phyloP scores from a whole-genome alignment of 1,140 invertebrate genomes.

The Drosophila busckii region DNA sequence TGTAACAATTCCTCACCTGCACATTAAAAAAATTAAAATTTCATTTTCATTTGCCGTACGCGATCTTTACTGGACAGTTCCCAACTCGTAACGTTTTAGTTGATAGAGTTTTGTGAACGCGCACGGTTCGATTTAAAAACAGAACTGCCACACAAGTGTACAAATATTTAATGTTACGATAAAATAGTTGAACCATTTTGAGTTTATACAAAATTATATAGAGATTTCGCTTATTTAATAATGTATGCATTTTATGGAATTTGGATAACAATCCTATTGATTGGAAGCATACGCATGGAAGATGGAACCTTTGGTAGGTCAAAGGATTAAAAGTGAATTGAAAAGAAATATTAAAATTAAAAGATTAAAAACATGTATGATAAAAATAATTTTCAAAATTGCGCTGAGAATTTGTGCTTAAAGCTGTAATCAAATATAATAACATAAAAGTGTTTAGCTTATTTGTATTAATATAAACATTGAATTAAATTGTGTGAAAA shows the following conservation, averaged over 20 bases:
- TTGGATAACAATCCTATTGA: slow-evolving; percentile 16
- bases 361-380: background rate
- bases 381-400: background rate
- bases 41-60: slow-evolving; percentile 54
- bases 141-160: background rate
- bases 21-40: slow-evolving; percentile 32
- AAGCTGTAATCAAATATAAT: too few species aligned
- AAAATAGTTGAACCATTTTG: background rate
- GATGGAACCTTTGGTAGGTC: slow-evolving; percentile 55
- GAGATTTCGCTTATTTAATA: too few species aligned
- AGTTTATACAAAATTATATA: slow-evolving; percentile 1
- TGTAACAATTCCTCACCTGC: slow-evolving; percentile 9
- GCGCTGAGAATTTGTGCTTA: background rate
- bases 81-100: slow-evolving; percentile 44
- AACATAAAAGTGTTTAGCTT: too few species aligned
- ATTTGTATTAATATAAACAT: background rate
- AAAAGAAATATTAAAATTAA: background rate
- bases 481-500: background rate
- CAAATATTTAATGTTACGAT: too few species aligned
- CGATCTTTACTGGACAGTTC: slow-evolving; percentile 32
- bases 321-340: background rate
- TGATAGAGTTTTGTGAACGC: slow-evolving; percentile 45
- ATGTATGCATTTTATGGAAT: slow-evolving; percentile 34
- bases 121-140: slow-evolving; percentile 33
- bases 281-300: slow-evolving; percentile 34